Conservation (phyloP, 1,140 invertebrate genomes). For the Sitodiplosis mosellana region DNA sequence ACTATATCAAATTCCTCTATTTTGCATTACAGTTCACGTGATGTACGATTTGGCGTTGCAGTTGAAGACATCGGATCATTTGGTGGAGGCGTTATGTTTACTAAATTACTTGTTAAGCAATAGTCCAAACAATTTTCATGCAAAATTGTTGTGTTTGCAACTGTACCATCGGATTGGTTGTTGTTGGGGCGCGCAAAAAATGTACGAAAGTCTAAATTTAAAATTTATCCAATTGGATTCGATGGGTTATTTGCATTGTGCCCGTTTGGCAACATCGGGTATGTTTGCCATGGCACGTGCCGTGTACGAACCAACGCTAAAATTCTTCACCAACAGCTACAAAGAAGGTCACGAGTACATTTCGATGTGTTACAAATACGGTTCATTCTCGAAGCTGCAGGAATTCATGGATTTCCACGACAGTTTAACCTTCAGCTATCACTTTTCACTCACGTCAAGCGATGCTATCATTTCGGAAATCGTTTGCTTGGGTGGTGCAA, state of each 20-base stretch:
- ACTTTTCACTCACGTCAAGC: conserved; percentile 53
- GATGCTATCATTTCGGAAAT: conserved; percentile 67
- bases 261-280: conserved; percentile 47
- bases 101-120: conserved; percentile 48
- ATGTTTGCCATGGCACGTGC: conserved; percentile 41
- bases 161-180: conserved; percentile 56
- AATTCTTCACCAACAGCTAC: conserved; percentile 72
- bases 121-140: conserved; percentile 60
- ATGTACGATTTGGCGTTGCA: conserved; percentile 46
- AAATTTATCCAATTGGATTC: conserved; percentile 93
- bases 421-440: conserved; percentile 62
- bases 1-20: not conserved
- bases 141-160: conserved; percentile 51
- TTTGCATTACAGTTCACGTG: conserved; percentile 34
- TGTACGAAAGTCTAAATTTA: conserved; percentile 58
- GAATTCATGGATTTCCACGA: conserved; percentile 77
- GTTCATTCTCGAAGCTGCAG: conserved; percentile 79
- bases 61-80: conserved; percentile 34
- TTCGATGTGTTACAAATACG: conserved; percentile 82
- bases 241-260: conserved; percentile 63
- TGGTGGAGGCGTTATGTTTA: conserved; percentile 43
- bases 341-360: conserved; percentile 84
- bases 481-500: conserved; percentile 26
- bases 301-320: conserved; percentile 50
- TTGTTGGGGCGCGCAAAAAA: conserved; percentile 41